A percentile compares a stretch with the other conserved stretches of the same genome.
Conservation (phyloP, 2,113 vertebrate species). For the Carassius gibelio region DNA sequence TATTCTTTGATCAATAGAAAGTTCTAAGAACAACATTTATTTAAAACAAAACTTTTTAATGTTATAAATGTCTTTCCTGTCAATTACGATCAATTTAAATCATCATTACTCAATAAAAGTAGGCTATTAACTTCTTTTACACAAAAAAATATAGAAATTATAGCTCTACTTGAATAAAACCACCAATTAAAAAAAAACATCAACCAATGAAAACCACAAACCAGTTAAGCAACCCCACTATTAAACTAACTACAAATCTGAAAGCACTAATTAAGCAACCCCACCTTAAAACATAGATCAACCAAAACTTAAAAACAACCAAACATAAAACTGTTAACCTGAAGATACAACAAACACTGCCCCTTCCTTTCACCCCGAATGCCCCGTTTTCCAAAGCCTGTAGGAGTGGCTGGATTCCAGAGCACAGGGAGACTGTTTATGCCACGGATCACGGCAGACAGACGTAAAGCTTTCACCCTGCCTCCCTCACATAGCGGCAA, state of each 20-base stretch:
- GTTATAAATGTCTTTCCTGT: neutral
- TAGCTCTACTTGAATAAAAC: conserved; percentile 7
- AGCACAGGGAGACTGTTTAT: conserved; percentile 39
- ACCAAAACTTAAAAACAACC: neutral
- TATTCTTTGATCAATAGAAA: neutral
- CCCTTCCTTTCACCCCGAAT: conserved; percentile 22
- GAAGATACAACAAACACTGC: neutral
- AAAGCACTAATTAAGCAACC: neutral
- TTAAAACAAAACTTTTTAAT: neutral
- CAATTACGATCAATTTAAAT: neutral
- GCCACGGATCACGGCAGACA: conserved; percentile 23
- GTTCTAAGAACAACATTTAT: neutral
- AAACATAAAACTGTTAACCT: neutral
- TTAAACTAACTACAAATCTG: conserved; percentile 5
- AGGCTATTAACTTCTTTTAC: neutral
- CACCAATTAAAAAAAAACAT: neutral
- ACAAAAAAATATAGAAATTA: too few species aligned
- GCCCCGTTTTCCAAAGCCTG: neutral
- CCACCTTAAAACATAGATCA: neutral
- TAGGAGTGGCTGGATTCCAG: conserved; percentile 15
- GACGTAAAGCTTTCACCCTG: conserved; percentile 34
- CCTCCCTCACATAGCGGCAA: conserved; percentile 14
- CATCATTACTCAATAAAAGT: neutral
- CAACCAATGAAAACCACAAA: neutral
- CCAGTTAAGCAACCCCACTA: neutral